These are phyloP conservation scores for Otus sunia DNA, from an alignment of 2,113 vertebrate genomes.

Conservation along the genomic window DNA sequence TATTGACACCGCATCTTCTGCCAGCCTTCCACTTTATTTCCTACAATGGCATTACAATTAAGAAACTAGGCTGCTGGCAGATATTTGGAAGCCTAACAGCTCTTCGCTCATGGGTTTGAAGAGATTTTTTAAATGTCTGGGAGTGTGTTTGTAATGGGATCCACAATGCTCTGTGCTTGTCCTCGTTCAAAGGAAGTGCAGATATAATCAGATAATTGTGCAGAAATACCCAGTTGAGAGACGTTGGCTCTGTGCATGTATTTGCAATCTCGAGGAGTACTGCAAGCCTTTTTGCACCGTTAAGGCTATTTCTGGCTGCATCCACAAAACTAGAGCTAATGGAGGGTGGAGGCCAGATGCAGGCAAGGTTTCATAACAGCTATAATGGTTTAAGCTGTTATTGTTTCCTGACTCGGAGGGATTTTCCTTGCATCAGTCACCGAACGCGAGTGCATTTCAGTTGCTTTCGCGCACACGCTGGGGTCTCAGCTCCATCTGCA, in stretches of 20 bases:
- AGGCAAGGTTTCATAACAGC: background rate
- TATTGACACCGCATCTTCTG: background rate
- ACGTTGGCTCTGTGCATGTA: background rate
- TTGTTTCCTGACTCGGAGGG: constrained; percentile 19
- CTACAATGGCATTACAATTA: background rate
- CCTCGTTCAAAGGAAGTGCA: background rate
- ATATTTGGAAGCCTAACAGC: background rate
- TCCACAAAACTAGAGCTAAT: background rate
- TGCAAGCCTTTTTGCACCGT: background rate
- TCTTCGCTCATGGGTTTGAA: background rate
- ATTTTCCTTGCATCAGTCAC: background rate
- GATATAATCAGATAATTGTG: background rate
- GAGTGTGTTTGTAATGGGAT: background rate
- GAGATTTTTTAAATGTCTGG: background rate
- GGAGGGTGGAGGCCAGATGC: background rate
- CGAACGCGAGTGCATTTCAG: background rate
- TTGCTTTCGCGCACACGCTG: background rate
- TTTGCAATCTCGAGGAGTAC: background rate
- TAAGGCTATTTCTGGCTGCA: background rate
- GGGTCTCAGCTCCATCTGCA: background rate
- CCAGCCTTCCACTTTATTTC: background rate
- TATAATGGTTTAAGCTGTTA: background rate
- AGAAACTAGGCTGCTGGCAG: background rate
- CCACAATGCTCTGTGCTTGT: background rate
- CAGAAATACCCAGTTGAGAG: background rate